Evolutionary conservation across 1,140 invertebrate genomes (phyloP).

Genomic region (Trachymyrmex septentrionalis): DNA sequence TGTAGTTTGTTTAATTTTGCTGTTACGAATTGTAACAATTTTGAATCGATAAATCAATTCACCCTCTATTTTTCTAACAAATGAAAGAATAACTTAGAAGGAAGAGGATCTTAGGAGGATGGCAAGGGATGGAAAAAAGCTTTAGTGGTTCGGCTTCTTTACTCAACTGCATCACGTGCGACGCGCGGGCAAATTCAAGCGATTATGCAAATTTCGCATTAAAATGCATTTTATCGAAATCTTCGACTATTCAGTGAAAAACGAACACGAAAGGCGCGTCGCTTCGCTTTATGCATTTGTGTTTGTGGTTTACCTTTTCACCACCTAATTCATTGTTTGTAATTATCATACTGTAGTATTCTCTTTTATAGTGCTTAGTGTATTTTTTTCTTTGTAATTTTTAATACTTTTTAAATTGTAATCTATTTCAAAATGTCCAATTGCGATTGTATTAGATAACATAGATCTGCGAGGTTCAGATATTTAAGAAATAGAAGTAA

Average conservation of each 20-base stretch:
- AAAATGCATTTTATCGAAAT: conserved; percentile 65
- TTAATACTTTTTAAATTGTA: not conserved
- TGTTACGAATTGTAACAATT: conserved; percentile 28
- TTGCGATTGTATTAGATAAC: not conserved
- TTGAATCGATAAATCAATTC: conserved; percentile 21
- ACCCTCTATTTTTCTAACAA: conserved; percentile 45
- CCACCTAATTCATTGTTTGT: conserved; percentile 14
- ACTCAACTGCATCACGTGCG: conserved; percentile 60
- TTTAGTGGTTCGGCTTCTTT: conserved; percentile 44
- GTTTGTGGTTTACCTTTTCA: conserved; percentile 15
- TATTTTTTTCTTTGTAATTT: not conserved
- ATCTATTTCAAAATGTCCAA: not conserved
- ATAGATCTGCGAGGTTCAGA: not conserved
- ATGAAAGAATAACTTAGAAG: conserved; percentile 58
- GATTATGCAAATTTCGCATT: conserved; percentile 63
- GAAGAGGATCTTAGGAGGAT: not conserved
- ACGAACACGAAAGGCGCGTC: conserved; percentile 39
- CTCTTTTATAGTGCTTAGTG: not conserved
- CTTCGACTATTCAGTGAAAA: conserved; percentile 56
- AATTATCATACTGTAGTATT: conserved; percentile 12
- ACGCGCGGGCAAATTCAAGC: conserved; percentile 54
- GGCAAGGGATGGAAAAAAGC: conserved; percentile 28
- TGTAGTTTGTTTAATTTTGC: conserved; percentile 4
- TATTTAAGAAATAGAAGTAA: too few species aligned
- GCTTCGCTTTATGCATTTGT: conserved; percentile 37